Evolutionary conservation across 1,140 invertebrate genomes (phyloP), one percentile per base, ranked within the genome.

Genomic region (Cherax quadricarinatus): DNA sequence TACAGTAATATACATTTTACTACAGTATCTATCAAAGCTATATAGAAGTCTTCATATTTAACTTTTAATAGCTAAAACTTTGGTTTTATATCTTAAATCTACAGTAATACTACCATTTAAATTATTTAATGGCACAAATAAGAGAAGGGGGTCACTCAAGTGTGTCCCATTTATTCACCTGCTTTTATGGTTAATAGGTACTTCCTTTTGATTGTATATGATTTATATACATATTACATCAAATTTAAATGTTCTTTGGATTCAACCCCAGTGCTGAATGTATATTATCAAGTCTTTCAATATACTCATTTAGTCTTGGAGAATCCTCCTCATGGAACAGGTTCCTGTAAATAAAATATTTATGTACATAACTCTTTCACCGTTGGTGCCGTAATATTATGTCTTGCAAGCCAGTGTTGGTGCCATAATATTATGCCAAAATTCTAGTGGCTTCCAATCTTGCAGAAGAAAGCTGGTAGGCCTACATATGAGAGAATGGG

Each of bases 271-370:
- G 83, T 3, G 49, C 83, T 41, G 83, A 85, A 49, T 85, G 83
- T 60, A 85, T 85, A n/a, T 85, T 85, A 48, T 85, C 83, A 41
- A 85, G 83, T 12, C 83, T 49, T 66, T 85, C 83, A 70, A 85
- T 66, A 41, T 85, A 85, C 12, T 85, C 60, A 70, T 85, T 85
- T 21, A 85, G 62, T 57, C 70, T 48, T 4, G 62, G 60, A 21
- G 83, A 85, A 16, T 85, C 83, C 12, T 85, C 83, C 60, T 85
- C 70, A 75, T 21, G 60, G 41, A 85, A 85, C 18, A 85, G 83
- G 49, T 30, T 85, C 62, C 83, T 85, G 83, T 48, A 85, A 75
- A 75, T 75, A 75, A 21, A 30, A 75, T 21, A 75, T 21, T 66
- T n/a, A 30, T 75, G 6, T 75, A 30, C 30, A 41, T 66, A 66